Evolutionary conservation across 1,140 invertebrate genomes (phyloP).

Genomic region (Drosophila nebulosa): DNA sequence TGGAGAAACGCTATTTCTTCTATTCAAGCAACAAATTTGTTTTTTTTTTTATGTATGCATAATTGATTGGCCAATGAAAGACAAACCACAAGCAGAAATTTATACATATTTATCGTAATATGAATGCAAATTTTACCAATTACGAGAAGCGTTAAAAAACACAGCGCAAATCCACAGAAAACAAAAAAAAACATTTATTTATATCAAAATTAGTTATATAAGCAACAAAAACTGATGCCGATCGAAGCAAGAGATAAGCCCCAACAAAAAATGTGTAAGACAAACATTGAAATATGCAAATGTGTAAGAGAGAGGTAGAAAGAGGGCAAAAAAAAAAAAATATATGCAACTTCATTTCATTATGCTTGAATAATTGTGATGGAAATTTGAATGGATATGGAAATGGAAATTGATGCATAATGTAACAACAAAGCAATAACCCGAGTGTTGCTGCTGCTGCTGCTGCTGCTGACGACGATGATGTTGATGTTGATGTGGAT

Average conservation of each 20-base stretch:
- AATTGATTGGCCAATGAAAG: constrained; percentile 62
- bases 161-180: constrained; percentile 6
- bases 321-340: background rate
- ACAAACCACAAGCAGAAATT: background rate
- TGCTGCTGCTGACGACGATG: too few relatives aligned
- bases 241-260: constrained; percentile 5
- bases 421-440: constrained; percentile 15
- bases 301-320: background rate
- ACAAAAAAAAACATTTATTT: background rate
- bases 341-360: constrained; percentile 54
- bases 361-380: constrained; percentile 60
- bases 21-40: background rate
- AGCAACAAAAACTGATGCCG: constrained; percentile 9
- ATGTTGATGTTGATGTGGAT: too few relatives aligned
- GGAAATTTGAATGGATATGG: constrained; percentile 53
- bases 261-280: background rate
- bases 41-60: constrained; percentile 11
- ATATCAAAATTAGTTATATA: constrained; percentile 48
- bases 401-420: constrained; percentile 36
- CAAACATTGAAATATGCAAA: constrained; percentile 42
- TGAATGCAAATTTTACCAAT: constrained; percentile 64
- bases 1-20: constrained; percentile 22
- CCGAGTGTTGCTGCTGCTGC: constrained; percentile 28
- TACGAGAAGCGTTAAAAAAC: constrained; percentile 52
- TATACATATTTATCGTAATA: constrained; percentile 23